Percentiles rank a stretch among this genome's conserved stretches.
These are phyloP conservation scores for Watsonalla cultraria DNA, from an alignment of 2,888 invertebrate genomes.

Conservation along the genomic window DNA sequence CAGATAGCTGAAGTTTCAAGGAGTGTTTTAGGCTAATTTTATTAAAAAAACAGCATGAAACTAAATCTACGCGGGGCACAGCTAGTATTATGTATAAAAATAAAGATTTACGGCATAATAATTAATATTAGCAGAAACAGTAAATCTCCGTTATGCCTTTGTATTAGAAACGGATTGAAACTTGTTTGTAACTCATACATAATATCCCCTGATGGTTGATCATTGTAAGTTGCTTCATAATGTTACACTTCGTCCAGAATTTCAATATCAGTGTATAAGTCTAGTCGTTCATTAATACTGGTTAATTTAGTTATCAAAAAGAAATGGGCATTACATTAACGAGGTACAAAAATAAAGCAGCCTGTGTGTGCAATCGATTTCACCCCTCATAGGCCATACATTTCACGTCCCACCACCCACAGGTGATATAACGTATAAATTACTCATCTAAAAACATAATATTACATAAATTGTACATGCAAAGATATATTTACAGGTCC, in stretches of 20 bases:
- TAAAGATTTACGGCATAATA: too few species aligned
- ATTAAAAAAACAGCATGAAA: too few species aligned
- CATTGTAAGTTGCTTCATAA: constrained; percentile 4
- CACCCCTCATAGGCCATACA: constrained; percentile 42
- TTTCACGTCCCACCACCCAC: constrained; percentile 26
- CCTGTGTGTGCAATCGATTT: constrained; percentile 17
- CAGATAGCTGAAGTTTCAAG: too few species aligned
- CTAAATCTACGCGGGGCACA: too few species aligned
- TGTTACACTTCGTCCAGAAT: constrained; percentile 14
- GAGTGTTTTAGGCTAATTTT: too few species aligned
- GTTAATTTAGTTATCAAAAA: constrained; percentile 40
- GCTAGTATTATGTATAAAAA: too few species aligned
- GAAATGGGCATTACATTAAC: constrained; percentile 29
- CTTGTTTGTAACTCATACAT: too few species aligned
- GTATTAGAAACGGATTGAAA: too few species aligned
- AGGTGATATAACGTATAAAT: constrained; percentile 28
- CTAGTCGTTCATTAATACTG: constrained; percentile 41
- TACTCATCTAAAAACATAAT: constrained; percentile 29
- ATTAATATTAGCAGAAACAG: too few species aligned
- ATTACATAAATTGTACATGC: constrained; percentile 47
- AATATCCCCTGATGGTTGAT: constrained; percentile 2
- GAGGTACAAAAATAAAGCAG: constrained; percentile 45
- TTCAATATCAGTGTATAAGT: constrained; percentile 15
- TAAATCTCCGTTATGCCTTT: too few species aligned
- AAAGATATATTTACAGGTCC: constrained; percentile 54